These are phyloP conservation scores for Eremophila alpestris DNA, from an alignment of 2,797 vertebrate genomes.

Conservation along the genomic window DNA sequence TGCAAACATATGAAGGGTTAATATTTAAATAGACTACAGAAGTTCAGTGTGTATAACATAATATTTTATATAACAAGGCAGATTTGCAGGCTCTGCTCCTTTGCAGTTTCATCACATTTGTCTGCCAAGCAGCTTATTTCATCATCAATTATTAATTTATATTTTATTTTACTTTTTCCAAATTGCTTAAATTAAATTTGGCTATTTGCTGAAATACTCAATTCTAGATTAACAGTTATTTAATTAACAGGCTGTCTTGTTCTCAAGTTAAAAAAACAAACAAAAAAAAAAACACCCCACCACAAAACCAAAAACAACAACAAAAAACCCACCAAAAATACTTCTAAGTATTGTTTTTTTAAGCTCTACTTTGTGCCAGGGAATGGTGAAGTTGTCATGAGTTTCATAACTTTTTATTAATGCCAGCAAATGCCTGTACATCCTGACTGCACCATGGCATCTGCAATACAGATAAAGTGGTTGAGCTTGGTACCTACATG, in stretches of 20 bases:
- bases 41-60: not conserved
- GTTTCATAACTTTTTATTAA: not conserved
- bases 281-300: no score
- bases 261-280: not conserved
- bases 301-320: no score
- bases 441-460: not conserved
- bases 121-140: not conserved
- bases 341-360: not conserved
- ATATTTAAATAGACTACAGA: constrained; percentile 35
- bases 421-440: not conserved
- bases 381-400: not conserved
- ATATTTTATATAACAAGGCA: not conserved
- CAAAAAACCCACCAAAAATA: not conserved
- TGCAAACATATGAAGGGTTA: constrained; percentile 17
- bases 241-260: not conserved
- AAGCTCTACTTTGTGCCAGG: not conserved
- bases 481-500: not conserved
- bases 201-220: not conserved
- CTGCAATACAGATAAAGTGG: not conserved
- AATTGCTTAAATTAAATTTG: not conserved
- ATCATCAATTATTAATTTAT: not conserved
- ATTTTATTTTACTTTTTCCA: constrained; percentile 6
- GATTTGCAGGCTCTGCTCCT: not conserved
- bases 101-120: not conserved
- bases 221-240: not conserved